Base-by-base conservation (phyloP, 2,113 vertebrate genomes). In the Myrmophylax atrothorax region DNA sequence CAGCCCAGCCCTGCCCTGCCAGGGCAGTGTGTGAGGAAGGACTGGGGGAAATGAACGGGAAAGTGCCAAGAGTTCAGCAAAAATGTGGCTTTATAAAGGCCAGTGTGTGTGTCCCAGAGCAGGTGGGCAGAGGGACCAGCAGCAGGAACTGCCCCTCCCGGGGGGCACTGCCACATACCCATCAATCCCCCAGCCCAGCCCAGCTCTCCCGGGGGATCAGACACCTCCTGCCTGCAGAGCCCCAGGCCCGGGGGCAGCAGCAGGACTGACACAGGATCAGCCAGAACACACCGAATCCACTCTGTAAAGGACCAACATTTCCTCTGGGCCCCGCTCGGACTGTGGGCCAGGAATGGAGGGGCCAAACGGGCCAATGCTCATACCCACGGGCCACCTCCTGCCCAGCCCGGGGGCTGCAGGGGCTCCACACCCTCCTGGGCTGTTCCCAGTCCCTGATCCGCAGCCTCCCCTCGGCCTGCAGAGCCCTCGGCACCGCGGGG, bases 401-500 rank as follows among this genome's bases (percentile, higher is more conserved):
- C 4, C 10, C 40, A 42, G 40, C 40, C 40, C 40, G 15, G 40
- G 40, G 40, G 40, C 40, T 5, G 3, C 28, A 40, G 81, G n/a
- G 1, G 44, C 2, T 19, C 8, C 40, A 13, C 3, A 5, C 26
- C 0, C 25, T 49, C 40, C 69, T n/a, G n/a, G 59, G 19, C 63
- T 10, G 0, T 3, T 7, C 28, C 12, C 60, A 60, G 18, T 16
- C 1, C 23, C 38, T 22, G 53, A 84, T 6, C 18, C 17, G 18
- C 0, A 4, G 38, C 10, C 72, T 58, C 18, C 12, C 11, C 40
- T 44, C 1, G 0, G 46, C 37, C 62, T 24, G 35, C n/a, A 15
- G 59, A 23, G 49, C 14, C 47, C 58, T 63, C 81, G 6, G 37
- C 19, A 42, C 2, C 4, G 4, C 23, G 1, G 1, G 0, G 12